These are phyloP conservation scores for Pimpla rufipes DNA, from an alignment of 2,888 invertebrate species.

Conservation along the genomic window DNA sequence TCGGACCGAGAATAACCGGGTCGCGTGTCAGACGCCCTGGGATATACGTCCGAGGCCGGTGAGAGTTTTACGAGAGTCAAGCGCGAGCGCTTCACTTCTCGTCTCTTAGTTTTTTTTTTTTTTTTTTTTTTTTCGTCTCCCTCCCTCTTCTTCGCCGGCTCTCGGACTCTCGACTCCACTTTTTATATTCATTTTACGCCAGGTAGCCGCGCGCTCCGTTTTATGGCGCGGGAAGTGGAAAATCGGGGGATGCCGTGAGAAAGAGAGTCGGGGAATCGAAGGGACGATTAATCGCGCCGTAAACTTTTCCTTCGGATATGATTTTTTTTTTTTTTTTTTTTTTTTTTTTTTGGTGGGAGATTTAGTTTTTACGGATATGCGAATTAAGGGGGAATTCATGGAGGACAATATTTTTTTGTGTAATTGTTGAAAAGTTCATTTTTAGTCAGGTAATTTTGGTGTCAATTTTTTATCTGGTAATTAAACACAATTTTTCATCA, in stretches of 20 bases:
- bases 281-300: background rate
- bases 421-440: too few relatives aligned
- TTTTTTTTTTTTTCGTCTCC: background rate
- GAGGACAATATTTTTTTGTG: too few relatives aligned
- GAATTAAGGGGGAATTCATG: too few relatives aligned
- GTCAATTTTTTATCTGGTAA: too few relatives aligned
- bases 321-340: background rate
- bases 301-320: background rate
- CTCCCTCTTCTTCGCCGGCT: background rate
- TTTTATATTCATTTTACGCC: background rate
- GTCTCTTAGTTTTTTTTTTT: conserved; percentile 19
- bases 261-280: background rate
- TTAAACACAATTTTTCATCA: background rate
- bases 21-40: conserved; percentile 47
- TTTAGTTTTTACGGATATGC: too few relatives aligned
- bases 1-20: conserved; percentile 48
- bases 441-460: too few relatives aligned
- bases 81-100: conserved; percentile 11
- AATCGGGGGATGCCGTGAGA: background rate
- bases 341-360: background rate
- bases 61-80: conserved; percentile 46
- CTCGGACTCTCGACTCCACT: background rate
- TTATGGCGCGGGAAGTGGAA: background rate
- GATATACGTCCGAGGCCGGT: conserved; percentile 27
- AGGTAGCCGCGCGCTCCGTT: background rate